These are phyloP conservation scores for Trichopria drosophilae DNA, from an alignment of 2,888 invertebrate genomes.

Conservation along the genomic window DNA sequence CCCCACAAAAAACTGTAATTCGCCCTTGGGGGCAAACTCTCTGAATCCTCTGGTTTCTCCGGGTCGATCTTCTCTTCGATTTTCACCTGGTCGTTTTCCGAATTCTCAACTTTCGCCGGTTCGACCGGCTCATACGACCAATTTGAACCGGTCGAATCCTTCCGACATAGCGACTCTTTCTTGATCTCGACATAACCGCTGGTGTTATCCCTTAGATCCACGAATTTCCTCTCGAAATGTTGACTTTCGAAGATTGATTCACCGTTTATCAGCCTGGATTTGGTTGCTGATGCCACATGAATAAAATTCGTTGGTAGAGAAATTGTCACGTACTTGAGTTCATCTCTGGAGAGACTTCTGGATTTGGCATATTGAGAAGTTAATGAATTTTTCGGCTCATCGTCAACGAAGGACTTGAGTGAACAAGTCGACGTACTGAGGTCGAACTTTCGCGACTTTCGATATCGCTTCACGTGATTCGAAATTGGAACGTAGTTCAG, in stretches of 20 bases:
- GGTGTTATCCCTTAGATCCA: slow-evolving; percentile 19
- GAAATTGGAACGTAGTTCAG: slow-evolving; percentile 45
- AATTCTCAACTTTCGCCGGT: slow-evolving; percentile 35
- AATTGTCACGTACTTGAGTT: slow-evolving; percentile 43
- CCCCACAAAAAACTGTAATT: slow-evolving; percentile 51
- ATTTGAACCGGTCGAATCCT: background rate
- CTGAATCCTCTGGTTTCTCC: slow-evolving; percentile 34
- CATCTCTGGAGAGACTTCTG: slow-evolving; percentile 38
- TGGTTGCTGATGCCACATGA: slow-evolving; percentile 52
- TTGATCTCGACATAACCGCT: slow-evolving; percentile 25
- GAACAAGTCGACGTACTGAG: slow-evolving; percentile 27
- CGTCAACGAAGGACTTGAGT: slow-evolving; percentile 25
- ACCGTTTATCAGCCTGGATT: too few species aligned
- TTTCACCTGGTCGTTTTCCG: slow-evolving; percentile 40
- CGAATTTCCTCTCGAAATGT: background rate
- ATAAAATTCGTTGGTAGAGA: slow-evolving; percentile 52
- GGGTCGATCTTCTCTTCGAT: slow-evolving; percentile 36
- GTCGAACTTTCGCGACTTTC: slow-evolving; percentile 32
- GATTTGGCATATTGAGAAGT: slow-evolving; percentile 6
- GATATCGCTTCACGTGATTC: slow-evolving; percentile 37
- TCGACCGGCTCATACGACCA: slow-evolving; percentile 4
- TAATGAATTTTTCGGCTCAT: background rate
- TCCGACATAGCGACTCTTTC: slow-evolving; percentile 19
- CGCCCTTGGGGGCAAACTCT: slow-evolving; percentile 23
- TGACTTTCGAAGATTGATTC: too few species aligned